These are phyloP conservation scores for Macropis europaea DNA, from an alignment of 2,888 invertebrate genomes.

Conservation along the genomic window DNA sequence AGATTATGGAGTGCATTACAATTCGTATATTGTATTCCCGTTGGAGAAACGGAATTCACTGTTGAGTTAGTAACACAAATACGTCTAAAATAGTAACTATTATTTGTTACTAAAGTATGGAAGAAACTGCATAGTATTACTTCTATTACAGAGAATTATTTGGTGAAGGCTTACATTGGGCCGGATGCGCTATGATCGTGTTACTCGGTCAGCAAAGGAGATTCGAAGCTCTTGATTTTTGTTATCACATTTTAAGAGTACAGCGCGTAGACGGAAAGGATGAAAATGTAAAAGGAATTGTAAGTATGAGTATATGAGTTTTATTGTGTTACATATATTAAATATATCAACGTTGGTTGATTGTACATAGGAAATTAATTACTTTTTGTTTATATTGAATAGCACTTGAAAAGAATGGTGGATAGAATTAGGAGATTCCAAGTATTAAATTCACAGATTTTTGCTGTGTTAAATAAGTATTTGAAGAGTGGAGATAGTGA, in stretches of 20 bases:
- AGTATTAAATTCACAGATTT: slow-evolving; percentile 98
- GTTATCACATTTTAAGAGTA: slow-evolving; percentile 97
- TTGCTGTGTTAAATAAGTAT: slow-evolving; percentile 96
- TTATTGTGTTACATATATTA: slow-evolving; percentile 21
- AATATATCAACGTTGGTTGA: not conserved
- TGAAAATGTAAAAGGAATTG: slow-evolving; percentile 96
- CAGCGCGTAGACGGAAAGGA: slow-evolving; percentile 98
- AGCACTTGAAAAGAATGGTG: slow-evolving; percentile 98
- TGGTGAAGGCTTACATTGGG: slow-evolving; percentile 99
- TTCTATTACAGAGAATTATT: slow-evolving; percentile 89
- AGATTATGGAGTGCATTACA: slow-evolving; percentile 98
- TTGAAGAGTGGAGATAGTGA: slow-evolving; percentile 92
- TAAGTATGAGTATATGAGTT: slow-evolving; percentile 81
- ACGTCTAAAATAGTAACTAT: not conserved
- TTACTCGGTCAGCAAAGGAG: slow-evolving; percentile 96
- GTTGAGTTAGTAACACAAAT: slow-evolving; percentile 88
- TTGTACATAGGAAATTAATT: slow-evolving; percentile 1
- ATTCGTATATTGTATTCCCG: slow-evolving; percentile 98
- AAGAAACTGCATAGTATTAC: not conserved
- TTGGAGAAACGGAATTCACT: slow-evolving; percentile 96
- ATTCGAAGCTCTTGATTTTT: slow-evolving; percentile 98
- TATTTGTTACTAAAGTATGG: not conserved
- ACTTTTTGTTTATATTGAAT: slow-evolving; percentile 69
- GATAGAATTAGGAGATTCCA: slow-evolving; percentile 98
- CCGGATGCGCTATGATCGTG: slow-evolving; percentile 97